Evolutionary conservation across 1,140 invertebrate species (phyloP).

Genomic region (Eriocheir sinensis): DNA sequence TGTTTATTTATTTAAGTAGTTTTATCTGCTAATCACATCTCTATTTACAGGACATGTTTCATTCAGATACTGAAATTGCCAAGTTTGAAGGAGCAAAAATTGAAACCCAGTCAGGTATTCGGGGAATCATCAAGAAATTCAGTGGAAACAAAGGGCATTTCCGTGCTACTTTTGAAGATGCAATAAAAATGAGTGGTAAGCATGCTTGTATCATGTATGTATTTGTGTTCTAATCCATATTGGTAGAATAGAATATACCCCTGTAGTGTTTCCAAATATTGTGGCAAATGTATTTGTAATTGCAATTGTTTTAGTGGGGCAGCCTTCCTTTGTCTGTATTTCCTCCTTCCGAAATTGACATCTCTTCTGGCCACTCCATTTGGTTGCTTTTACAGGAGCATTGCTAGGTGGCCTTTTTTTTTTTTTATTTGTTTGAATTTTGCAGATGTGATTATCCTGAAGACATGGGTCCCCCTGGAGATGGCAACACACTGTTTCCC

Average conservation of each 20-base stretch:
- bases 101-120: constrained; percentile 97
- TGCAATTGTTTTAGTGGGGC: too few species aligned
- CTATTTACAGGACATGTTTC: constrained; percentile 93
- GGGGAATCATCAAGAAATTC: constrained; percentile 98
- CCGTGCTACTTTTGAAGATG: constrained; percentile 80
- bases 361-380: too few species aligned
- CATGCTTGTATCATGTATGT: constrained; percentile 38
- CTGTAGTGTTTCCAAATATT: too few species aligned
- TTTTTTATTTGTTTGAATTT: neutral
- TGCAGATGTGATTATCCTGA: constrained; percentile 90
- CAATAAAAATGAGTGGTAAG: constrained; percentile 79
- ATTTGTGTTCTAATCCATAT: neutral
- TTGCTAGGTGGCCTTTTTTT: too few species aligned
- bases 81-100: constrained; percentile 98
- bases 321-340: too few species aligned
- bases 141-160: constrained; percentile 92
- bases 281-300: too few species aligned
- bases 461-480: constrained; percentile 97
- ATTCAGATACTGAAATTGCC: constrained; percentile 94
- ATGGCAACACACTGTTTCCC: constrained; percentile 96
- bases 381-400: too few species aligned
- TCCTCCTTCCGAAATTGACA: too few species aligned
- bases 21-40: neutral
- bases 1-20: neutral
- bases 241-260: neutral